Evolutionary conservation across 2,113 vertebrate species (phyloP).

Genomic region (Callipepla californica): DNA sequence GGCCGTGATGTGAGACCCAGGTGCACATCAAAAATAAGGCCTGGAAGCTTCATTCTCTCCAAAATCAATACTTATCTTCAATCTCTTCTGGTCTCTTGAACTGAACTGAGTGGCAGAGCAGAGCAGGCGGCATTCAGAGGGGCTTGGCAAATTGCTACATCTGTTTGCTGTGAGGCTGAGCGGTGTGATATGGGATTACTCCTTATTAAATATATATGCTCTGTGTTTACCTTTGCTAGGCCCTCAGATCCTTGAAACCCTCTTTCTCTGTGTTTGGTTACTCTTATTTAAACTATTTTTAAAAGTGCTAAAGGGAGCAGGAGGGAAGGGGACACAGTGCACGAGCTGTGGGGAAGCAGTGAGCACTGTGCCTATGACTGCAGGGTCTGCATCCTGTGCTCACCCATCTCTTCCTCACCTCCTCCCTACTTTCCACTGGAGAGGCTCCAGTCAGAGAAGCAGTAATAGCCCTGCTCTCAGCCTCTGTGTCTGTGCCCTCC

Average conservation of each 20-base stretch:
- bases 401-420: too few relatives aligned
- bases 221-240: constrained; percentile 2
- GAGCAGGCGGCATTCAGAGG: background rate
- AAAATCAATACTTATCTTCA: background rate
- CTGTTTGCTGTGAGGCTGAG: background rate
- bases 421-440: background rate
- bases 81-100: background rate
- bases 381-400: background rate
- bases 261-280: background rate
- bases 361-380: background rate
- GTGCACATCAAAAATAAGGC: background rate
- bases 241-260: background rate
- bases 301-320: background rate
- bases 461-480: constrained; percentile 6
- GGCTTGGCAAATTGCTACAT: background rate
- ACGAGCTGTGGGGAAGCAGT: background rate
- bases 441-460: constrained; percentile 10
- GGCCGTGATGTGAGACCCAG: background rate
- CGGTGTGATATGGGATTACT: background rate
- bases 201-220: constrained; percentile 29
- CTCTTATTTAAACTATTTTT: background rate
- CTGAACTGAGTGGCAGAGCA: background rate
- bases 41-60: background rate
- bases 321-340: background rate
- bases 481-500: background rate